Conservation (phyloP, 2,797 vertebrate genomes). For the Pangasius macronema region DNA sequence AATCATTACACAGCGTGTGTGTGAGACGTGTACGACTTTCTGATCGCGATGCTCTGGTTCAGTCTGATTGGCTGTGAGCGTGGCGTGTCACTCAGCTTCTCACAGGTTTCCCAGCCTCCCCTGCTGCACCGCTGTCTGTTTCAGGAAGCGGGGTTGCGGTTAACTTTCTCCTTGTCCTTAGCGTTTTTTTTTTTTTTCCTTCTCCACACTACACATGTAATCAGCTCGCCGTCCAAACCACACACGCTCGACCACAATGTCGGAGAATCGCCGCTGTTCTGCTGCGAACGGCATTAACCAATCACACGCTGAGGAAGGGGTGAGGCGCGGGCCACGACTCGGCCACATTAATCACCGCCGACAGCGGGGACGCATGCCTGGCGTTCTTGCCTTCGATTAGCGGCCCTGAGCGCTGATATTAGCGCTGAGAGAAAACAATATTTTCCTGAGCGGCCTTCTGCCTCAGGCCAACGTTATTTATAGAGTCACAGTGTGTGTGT, state of each 20-base stretch:
- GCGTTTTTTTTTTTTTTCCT: constrained; percentile 46
- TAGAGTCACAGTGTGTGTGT: constrained; percentile 2
- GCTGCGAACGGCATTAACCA: constrained; percentile 51
- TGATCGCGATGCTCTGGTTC: no score
- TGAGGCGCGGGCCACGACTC: constrained; percentile 46
- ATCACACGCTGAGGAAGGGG: constrained; percentile 52
- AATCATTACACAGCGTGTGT: not conserved
- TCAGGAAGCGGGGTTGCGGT: constrained; percentile 52
- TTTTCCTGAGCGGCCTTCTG: constrained; percentile 44
- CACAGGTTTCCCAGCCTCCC: constrained; percentile 6
- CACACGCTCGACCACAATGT: constrained; percentile 63
- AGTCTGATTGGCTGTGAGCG: not conserved
- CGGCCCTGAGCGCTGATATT: constrained; percentile 51
- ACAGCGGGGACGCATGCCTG: constrained; percentile 55
- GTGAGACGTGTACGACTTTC: not conserved
- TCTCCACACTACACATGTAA: constrained; percentile 65
- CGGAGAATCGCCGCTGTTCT: constrained; percentile 55
- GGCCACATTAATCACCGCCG: constrained; percentile 60
- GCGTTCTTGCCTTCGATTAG: constrained; percentile 51
- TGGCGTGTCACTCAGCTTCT: not conserved
- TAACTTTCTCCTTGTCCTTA: constrained; percentile 50
- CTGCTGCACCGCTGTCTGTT: constrained; percentile 39
- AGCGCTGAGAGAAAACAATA: constrained; percentile 53
- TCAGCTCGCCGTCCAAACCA: constrained; percentile 63
- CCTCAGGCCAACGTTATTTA: constrained; percentile 26